These are phyloP conservation scores for Heliconius ismenius DNA, from an alignment of 2,888 invertebrate species.

Conservation along the genomic window DNA sequence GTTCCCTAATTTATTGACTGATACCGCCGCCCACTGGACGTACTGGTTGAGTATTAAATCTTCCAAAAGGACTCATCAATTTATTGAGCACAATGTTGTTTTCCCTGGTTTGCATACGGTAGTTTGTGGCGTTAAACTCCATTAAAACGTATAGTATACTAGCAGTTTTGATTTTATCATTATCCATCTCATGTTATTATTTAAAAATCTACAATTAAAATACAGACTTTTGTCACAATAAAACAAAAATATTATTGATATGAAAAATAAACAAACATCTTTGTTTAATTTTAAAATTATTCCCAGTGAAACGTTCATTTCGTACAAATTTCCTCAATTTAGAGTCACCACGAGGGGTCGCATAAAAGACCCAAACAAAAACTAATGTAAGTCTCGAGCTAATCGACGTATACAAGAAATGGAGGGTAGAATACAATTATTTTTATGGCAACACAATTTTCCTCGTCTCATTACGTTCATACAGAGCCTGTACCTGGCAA, in stretches of 20 bases:
- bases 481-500: constrained; percentile 73
- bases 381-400: constrained; percentile 43
- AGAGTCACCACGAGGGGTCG: constrained; percentile 30
- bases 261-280: neutral
- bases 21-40: neutral
- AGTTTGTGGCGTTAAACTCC: too few species aligned
- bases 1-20: constrained; percentile 7
- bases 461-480: constrained; percentile 80
- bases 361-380: constrained; percentile 42
- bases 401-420: constrained; percentile 46
- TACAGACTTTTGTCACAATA: neutral
- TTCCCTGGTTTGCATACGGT: too few species aligned
- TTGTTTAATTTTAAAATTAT: neutral
- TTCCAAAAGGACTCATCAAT: neutral
- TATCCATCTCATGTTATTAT: neutral
- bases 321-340: constrained; percentile 28
- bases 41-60: neutral
- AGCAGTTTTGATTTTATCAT: neutral
- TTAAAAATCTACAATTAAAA: neutral
- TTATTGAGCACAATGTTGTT: neutral
- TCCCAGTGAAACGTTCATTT: constrained; percentile 15
- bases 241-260: neutral
- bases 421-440: constrained; percentile 75
- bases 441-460: constrained; percentile 82
- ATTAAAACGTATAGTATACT: neutral